Base-by-base conservation (phyloP, 2,797 vertebrate genomes). In the Dendrocincla fuliginosa region DNA sequence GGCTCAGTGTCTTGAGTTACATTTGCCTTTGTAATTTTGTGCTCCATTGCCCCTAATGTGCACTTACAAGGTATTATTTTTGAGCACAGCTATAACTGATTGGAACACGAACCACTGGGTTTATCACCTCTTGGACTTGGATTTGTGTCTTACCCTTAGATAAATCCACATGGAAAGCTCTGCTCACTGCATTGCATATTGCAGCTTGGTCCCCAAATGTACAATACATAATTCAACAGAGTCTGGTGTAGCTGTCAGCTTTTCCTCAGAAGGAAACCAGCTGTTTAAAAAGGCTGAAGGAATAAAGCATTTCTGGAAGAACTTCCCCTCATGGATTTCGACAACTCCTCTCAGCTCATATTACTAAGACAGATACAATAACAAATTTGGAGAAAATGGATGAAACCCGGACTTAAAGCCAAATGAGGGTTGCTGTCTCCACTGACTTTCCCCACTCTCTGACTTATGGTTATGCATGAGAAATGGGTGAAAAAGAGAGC, bases 21-120 rank as follows among this genome's bases (percentile, higher is more conserved):
- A 92, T 97, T 94, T 96, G 93, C 90, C 82, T 95, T 90, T 96
- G 95, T 95, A 97, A 97, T 97, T 97, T 97, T 97, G 91, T 86
- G 96, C 87, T 94, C 96, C 97, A 95, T 97, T 96, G 39, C 69
- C 91, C 75, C 84, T 89, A 96, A 96, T 92, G 83, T 97, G 95
- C 86, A 87, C 90, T 97, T 97, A 87, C 90, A 95, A 94, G 65
- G 63, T 86, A 65, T 75, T 89, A 93, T 95, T 96, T 93, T 71
- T 84, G 80, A 96, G 86, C 64, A 85, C 87, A 89, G 41, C 44
- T 70, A 68, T 95, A 96, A 96, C 75, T 85, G 89, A 95, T 88
- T 89, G 53, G 75, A 94, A 77, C 73, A 88, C 47, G 94, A 97
- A 95, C 95, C 71, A 55, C 80, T 67, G 76, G 42, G 84, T 92